Percentiles rank a stretch among this genome's conserved stretches.
Conservation (phyloP, 53 echinoderm and acorn worm species). For the Crossaster papposus region DNA sequence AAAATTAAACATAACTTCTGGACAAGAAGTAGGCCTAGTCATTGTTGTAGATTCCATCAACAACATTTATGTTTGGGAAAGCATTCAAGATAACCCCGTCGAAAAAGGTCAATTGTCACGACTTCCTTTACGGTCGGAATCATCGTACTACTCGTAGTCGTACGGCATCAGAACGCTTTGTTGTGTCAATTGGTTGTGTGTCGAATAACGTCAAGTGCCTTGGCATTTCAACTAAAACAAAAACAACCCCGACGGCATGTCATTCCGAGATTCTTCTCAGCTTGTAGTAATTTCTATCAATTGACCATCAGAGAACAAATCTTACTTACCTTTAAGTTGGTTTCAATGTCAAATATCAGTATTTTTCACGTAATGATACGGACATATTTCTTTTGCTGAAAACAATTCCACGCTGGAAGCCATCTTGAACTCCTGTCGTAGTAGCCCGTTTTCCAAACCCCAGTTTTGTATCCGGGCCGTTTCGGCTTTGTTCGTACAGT, state of each 20-base stretch:
- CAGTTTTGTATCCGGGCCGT: too few relatives aligned
- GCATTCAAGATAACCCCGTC: too few relatives aligned
- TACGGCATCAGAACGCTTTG: not conserved
- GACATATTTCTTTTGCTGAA: not conserved
- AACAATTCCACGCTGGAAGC: slow-evolving; percentile 50
- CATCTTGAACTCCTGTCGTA: slow-evolving; percentile 21
- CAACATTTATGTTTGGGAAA: too few relatives aligned
- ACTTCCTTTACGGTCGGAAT: not conserved
- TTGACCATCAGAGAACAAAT: not conserved
- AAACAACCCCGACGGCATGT: not conserved
- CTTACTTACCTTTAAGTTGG: slow-evolving; percentile 24
- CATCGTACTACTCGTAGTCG: not conserved
- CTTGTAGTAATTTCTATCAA: not conserved
- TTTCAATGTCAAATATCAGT: not conserved
- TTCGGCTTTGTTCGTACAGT: too few relatives aligned
- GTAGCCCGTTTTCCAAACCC: too few relatives aligned
- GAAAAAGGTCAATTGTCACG: not conserved
- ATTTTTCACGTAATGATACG: not conserved
- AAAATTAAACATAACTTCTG: too few relatives aligned
- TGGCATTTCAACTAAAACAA: not conserved
- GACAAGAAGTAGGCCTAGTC: too few relatives aligned
- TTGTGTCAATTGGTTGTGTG: too few relatives aligned
- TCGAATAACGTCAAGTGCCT: too few relatives aligned
- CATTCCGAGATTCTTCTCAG: not conserved
- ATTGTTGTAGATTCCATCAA: too few relatives aligned